These are phyloP conservation scores for Eulemur rufifrons DNA, from an alignment of 2,113 vertebrate genomes.

Conservation along the genomic window DNA sequence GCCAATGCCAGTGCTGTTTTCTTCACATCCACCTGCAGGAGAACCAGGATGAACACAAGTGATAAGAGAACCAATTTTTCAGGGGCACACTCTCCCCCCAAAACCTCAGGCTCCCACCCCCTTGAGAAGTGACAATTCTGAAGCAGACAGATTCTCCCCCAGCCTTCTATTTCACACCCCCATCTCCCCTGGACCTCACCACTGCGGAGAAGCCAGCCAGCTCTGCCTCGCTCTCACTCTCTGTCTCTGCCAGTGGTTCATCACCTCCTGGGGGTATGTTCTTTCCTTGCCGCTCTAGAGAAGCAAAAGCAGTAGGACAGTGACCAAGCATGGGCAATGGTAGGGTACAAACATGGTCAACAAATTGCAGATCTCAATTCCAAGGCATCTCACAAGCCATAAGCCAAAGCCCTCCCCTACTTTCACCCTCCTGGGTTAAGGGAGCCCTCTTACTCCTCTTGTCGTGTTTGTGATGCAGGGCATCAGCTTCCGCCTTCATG, in stretches of 20 bases:
- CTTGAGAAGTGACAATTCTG: background rate
- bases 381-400: background rate
- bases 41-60: background rate
- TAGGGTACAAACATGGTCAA: background rate
- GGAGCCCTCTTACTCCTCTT: slow-evolving; percentile 92
- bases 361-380: background rate
- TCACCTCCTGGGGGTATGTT: slow-evolving; percentile 90
- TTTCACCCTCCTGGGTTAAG: background rate
- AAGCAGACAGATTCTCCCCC: background rate
- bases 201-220: slow-evolving; percentile 95
- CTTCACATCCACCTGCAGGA: slow-evolving; percentile 89
- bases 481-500: slow-evolving; percentile 96
- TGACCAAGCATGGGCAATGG: background rate
- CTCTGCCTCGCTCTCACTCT: slow-evolving; percentile 98
- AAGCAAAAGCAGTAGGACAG: slow-evolving; percentile 27
- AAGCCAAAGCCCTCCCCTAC: background rate
- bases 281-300: slow-evolving; percentile 88
- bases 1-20: slow-evolving; percentile 97
- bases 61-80: background rate
- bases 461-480: slow-evolving; percentile 95
- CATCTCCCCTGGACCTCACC: slow-evolving; percentile 83
- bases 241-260: slow-evolving; percentile 94
- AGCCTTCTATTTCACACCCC: background rate
- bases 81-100: background rate
- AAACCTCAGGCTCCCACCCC: background rate